Percentiles rank a stretch among this genome's conserved stretches.
Conservation (phyloP, 2,888 invertebrate genomes). For the Cetonia aurata region DNA sequence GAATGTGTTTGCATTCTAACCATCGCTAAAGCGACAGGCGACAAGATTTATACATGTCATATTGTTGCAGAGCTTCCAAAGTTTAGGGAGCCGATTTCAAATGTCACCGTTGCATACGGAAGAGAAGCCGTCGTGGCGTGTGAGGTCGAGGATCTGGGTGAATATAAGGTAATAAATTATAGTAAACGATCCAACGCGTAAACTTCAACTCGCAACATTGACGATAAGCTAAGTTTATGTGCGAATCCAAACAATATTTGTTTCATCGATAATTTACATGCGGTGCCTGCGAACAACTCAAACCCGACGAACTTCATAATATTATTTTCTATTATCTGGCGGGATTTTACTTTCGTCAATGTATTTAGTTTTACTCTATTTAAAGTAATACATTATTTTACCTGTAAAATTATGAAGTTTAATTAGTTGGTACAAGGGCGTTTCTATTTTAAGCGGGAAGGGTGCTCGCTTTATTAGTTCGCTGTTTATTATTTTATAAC, state of each 20-base stretch:
- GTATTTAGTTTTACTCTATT: too few relatives aligned
- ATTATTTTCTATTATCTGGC: too few relatives aligned
- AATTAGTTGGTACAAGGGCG: conserved; percentile 4
- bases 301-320: too few relatives aligned
- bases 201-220: not conserved
- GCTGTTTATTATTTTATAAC: conserved; percentile 36
- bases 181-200: conserved; percentile 4
- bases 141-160: conserved; percentile 84
- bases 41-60: conserved; percentile 30
- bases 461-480: conserved; percentile 26
- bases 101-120: conserved; percentile 88
- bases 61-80: conserved; percentile 80
- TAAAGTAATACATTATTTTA: not conserved
- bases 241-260: conserved; percentile 1
- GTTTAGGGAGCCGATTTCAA: conserved; percentile 85
- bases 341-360: too few relatives aligned
- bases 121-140: conserved; percentile 87
- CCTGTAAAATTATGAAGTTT: conserved; percentile 23
- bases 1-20: conserved; percentile 3
- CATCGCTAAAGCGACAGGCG: conserved; percentile 5
- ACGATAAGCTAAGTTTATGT: not conserved
- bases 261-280: too few relatives aligned
- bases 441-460: conserved; percentile 11
- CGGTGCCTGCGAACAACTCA: too few relatives aligned
- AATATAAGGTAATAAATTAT: conserved; percentile 78